Percentiles rank a stretch among this genome's conserved stretches.
phyloP scores from a whole-genome alignment of 2,113 vertebrate genomes.

The Rhinopomastus cyanomelas region DNA sequence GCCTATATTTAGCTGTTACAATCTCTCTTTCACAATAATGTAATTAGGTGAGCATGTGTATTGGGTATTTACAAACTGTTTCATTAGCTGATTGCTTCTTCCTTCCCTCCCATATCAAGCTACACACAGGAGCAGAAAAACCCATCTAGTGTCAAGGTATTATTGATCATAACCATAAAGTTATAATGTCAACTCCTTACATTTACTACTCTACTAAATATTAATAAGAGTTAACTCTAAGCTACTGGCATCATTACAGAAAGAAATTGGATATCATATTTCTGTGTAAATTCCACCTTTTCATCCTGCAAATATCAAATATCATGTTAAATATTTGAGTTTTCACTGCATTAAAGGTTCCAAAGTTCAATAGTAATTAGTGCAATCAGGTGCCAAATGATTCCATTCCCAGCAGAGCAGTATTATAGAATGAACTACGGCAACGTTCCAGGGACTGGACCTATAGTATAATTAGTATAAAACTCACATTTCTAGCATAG shows the following conservation, averaged over 20 bases:
- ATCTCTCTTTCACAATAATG: neutral
- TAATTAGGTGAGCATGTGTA: neutral
- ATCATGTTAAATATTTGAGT: constrained; percentile 73
- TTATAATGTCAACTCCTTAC: neutral
- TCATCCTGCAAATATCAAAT: constrained; percentile 39
- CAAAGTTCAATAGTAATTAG: constrained; percentile 74
- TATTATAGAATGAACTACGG: constrained; percentile 24
- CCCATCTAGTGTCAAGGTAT: neutral
- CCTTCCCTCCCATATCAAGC: neutral
- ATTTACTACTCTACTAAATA: constrained; percentile 4
- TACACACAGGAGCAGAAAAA: neutral
- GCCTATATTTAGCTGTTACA: neutral
- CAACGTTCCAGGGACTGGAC: constrained; percentile 52
- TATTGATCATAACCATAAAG: neutral
- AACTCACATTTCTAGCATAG: constrained; percentile 23
- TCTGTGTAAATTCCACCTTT: constrained; percentile 15
- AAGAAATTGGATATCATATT: constrained; percentile 5
- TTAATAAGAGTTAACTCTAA: neutral
- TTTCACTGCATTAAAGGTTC: constrained; percentile 63
- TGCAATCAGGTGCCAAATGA: constrained; percentile 68
- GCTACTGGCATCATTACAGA: neutral
- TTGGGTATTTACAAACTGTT: neutral
- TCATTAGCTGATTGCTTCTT: neutral
- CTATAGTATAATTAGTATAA: constrained; percentile 8
- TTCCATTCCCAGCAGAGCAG: constrained; percentile 40